Conservation (phyloP, 1,140 invertebrate species). For the Drosophila tristis region DNA sequence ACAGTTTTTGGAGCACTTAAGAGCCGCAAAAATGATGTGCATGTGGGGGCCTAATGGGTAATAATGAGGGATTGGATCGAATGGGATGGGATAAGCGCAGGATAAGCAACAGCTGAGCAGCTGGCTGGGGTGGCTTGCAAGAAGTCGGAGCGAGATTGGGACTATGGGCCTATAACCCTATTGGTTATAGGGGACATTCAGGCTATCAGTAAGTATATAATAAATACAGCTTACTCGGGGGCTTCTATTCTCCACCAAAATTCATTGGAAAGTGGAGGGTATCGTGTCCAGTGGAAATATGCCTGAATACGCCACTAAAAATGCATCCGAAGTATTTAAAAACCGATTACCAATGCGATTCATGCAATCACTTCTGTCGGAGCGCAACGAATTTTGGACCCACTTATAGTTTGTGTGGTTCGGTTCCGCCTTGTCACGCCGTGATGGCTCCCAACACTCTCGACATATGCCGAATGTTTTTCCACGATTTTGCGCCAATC, state of each 20-base stretch:
- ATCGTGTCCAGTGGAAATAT: too few species aligned
- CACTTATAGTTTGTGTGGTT: constrained; percentile 10
- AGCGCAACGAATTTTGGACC: constrained; percentile 19
- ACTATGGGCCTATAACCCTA: too few species aligned
- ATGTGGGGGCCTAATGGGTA: constrained; percentile 47
- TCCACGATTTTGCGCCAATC: constrained; percentile 59
- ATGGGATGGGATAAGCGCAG: constrained; percentile 5
- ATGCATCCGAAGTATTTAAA: too few species aligned
- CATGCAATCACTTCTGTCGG: too few species aligned
- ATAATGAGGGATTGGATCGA: constrained; percentile 13
- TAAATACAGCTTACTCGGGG: too few species aligned
- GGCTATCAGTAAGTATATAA: too few species aligned
- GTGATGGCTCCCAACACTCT: constrained; percentile 18
- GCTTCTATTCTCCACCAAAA: too few species aligned
- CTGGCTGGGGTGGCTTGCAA: background rate
- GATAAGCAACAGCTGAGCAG: background rate
- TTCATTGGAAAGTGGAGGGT: too few species aligned
- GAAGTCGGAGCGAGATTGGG: background rate
- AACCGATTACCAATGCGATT: too few species aligned
- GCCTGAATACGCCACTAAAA: too few species aligned
- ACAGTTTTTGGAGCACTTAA: constrained; percentile 57
- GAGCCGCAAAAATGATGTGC: constrained; percentile 40
- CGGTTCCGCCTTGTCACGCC: constrained; percentile 16
- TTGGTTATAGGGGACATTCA: too few species aligned
- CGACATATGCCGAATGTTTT: constrained; percentile 40